Conservation (phyloP, 2,888 invertebrate genomes). For the Marasmarcha lunaedactyla region DNA sequence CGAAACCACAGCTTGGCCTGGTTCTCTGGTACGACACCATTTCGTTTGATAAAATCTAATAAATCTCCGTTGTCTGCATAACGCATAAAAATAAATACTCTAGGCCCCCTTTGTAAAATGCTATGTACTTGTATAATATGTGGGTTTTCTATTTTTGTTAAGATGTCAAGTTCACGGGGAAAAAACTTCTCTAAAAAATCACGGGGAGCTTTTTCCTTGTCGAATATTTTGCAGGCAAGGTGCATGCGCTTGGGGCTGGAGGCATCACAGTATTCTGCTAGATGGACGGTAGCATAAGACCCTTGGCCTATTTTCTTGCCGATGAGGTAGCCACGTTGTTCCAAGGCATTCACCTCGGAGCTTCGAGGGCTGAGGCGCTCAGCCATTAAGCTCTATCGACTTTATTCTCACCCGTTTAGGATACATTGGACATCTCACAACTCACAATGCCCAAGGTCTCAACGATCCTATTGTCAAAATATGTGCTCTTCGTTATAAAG, state of each 20-base stretch:
- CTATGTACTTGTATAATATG: slow-evolving; percentile 92
- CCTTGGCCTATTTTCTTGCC: slow-evolving; percentile 92
- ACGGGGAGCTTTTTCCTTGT: slow-evolving; percentile 87
- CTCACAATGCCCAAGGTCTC: slow-evolving; percentile 52
- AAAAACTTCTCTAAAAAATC: slow-evolving; percentile 95
- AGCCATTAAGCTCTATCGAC: slow-evolving; percentile 74
- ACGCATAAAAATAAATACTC: slow-evolving; percentile 92
- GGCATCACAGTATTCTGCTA: slow-evolving; percentile 84
- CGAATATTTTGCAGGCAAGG: slow-evolving; percentile 91
- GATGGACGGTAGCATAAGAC: slow-evolving; percentile 90
- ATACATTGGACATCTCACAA: slow-evolving; percentile 69
- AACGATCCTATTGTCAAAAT: slow-evolving; percentile 52
- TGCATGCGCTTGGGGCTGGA: slow-evolving; percentile 78
- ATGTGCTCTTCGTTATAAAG: slow-evolving; percentile 35
- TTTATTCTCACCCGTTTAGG: slow-evolving; percentile 68
- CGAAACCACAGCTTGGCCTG: slow-evolving; percentile 87
- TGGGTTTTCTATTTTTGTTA: slow-evolving; percentile 90
- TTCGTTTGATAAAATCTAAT: slow-evolving; percentile 83
- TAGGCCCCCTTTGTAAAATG: slow-evolving; percentile 83
- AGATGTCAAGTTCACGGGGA: slow-evolving; percentile 90
- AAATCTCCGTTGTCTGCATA: slow-evolving; percentile 92
- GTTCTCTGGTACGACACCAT: slow-evolving; percentile 81
- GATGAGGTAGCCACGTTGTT: slow-evolving; percentile 85
- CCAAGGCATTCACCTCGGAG: slow-evolving; percentile 87
- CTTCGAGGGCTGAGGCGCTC: slow-evolving; percentile 80